Evolutionary conservation across 2,113 vertebrate species (phyloP).

Genomic region (Lampris megalopsis): DNA sequence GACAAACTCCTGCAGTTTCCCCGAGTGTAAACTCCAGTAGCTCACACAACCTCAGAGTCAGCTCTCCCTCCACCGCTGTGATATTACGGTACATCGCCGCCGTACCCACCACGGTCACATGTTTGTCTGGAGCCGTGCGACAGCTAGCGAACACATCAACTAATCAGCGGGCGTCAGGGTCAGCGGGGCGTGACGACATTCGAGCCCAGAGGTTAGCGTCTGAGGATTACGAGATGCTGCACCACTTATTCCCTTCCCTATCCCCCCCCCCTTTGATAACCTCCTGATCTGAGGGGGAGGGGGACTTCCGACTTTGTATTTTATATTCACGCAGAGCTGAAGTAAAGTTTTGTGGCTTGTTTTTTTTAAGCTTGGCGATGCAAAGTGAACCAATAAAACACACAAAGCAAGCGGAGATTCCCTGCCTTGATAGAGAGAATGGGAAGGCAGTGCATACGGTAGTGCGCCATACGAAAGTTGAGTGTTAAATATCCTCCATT

Average conservation of each 20-base stretch:
- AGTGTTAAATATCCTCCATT: conserved; percentile 21
- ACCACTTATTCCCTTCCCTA: conserved; percentile 1
- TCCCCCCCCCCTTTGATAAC: conserved; percentile 1
- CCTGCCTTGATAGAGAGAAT: neutral
- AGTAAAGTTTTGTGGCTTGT: neutral
- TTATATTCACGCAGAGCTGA: neutral
- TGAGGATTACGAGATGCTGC: conserved; percentile 44
- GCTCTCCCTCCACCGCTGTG: neutral
- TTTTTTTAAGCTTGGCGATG: neutral
- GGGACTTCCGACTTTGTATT: neutral
- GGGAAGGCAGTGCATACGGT: neutral
- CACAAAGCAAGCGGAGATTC: neutral
- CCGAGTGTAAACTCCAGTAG: neutral
- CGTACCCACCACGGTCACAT: neutral
- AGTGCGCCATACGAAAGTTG: neutral
- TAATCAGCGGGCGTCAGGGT: conserved; percentile 43
- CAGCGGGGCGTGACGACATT: conserved; percentile 48
- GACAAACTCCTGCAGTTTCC: neutral
- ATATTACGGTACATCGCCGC: neutral
- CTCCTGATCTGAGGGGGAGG: neutral
- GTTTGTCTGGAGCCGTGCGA: neutral
- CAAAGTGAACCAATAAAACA: conserved; percentile 3
- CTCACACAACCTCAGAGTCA: conserved; percentile 4
- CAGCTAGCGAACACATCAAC: neutral
- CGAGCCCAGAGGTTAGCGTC: conserved; percentile 34